Evolutionary conservation across 2,113 vertebrate species (phyloP).

Genomic region (Micromys minutus): DNA sequence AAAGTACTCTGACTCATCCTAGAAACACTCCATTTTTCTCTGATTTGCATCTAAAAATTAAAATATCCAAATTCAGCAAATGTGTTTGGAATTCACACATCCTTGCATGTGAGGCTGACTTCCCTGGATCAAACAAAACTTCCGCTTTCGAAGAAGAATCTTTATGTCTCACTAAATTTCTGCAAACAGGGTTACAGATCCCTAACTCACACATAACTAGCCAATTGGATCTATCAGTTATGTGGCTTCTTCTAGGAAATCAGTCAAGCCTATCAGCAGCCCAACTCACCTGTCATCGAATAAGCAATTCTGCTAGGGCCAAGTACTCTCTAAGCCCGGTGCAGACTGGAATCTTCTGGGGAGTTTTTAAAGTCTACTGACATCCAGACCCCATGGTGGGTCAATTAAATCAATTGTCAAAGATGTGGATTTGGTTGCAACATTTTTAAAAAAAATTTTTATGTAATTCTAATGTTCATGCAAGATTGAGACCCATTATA

Average conservation of each 20-base stretch:
- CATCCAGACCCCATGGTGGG: neutral
- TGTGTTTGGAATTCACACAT: slow-evolving; percentile 68
- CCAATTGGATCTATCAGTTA: neutral
- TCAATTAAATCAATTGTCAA: slow-evolving; percentile 5
- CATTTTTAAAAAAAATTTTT: slow-evolving; percentile 12
- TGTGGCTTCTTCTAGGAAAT: neutral
- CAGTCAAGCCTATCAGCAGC: neutral
- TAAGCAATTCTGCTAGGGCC: neutral
- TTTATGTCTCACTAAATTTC: neutral
- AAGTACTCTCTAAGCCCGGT: neutral
- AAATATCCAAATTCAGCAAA: slow-evolving; percentile 65
- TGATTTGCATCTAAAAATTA: slow-evolving; percentile 68
- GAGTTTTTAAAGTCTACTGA: neutral
- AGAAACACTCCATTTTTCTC: slow-evolving; percentile 60
- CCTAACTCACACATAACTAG: neutral
- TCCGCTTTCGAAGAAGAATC: slow-evolving; percentile 72
- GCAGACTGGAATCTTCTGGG: neutral
- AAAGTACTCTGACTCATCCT: slow-evolving; percentile 62
- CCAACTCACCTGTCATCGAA: neutral
- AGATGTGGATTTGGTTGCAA: neutral
- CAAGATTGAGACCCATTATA: neutral
- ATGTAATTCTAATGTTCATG: slow-evolving; percentile 13
- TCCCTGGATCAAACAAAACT: slow-evolving; percentile 65
- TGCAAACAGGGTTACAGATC: neutral
- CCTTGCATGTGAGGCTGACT: slow-evolving; percentile 57